A percentile compares a stretch with the other conserved stretches of the same genome.
Evolutionary conservation across 2,888 invertebrate species (phyloP).

Genomic region (Drosophila eohydei): DNA sequence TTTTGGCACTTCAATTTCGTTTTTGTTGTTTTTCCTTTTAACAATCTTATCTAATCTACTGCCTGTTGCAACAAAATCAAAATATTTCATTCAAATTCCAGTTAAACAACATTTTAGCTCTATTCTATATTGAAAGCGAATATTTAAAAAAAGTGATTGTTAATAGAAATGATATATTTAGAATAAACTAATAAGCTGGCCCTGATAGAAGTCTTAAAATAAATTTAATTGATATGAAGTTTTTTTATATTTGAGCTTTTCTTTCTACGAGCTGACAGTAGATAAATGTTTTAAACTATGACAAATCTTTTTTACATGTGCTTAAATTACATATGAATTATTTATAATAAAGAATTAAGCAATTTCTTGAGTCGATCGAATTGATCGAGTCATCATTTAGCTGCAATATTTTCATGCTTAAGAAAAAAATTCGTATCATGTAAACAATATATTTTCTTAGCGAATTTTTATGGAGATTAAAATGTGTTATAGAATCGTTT

Average conservation of each 20-base stretch:
- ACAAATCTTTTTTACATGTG: not conserved
- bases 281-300: not conserved
- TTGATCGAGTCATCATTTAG: not conserved
- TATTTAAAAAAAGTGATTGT: not conserved
- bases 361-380: too few relatives aligned
- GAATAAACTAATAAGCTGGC: not conserved
- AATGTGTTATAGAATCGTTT: not conserved
- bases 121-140: constrained; percentile 2
- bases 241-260: constrained; percentile 9
- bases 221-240: not conserved
- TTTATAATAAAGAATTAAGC: too few relatives aligned
- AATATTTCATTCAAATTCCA: constrained; percentile 34
- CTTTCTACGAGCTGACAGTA: not conserved
- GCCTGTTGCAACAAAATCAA: constrained; percentile 34
- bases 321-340: not conserved
- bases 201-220: not conserved
- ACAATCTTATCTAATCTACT: constrained; percentile 67
- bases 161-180: not conserved
- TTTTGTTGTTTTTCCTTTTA: constrained; percentile 11
- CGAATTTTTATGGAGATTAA: not conserved
- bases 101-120: constrained; percentile 10
- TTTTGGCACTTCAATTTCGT: constrained; percentile 33
- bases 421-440: not conserved
- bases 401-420: too few relatives aligned
- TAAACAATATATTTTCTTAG: not conserved